phyloP scores from a whole-genome alignment of 2,888 invertebrate genomes.

The Drosophila neonasuta region DNA sequence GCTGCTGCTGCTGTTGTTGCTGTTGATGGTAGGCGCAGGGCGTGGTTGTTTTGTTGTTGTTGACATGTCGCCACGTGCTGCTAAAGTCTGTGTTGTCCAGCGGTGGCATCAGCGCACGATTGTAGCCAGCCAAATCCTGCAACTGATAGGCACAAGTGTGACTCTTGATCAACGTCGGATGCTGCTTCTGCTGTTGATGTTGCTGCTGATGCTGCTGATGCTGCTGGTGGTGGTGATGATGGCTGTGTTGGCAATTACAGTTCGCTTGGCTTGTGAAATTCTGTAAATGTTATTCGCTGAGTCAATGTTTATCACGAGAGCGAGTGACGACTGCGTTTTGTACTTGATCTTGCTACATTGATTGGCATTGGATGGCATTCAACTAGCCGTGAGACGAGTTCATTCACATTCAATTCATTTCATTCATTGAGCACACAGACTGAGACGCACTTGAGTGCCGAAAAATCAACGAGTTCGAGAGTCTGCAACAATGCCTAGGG shows the following conservation, averaged over 20 bases:
- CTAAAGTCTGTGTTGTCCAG: conserved; percentile 76
- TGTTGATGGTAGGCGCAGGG: conserved; percentile 62
- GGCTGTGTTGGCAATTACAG: conserved; percentile 65
- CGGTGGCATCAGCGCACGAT: conserved; percentile 80
- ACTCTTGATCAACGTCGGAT: conserved; percentile 67
- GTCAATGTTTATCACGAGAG: conserved; percentile 5
- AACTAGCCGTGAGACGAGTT: conserved; percentile 54
- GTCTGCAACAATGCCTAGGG: conserved; percentile 47
- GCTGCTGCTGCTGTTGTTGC: conserved; percentile 41
- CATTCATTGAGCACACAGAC: not conserved
- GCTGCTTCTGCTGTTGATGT: conserved; percentile 49
- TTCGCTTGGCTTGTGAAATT: conserved; percentile 74
- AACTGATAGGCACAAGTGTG: conserved; percentile 79
- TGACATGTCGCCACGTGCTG: conserved; percentile 64
- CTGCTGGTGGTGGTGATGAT: conserved; percentile 28
- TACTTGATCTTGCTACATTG: conserved; percentile 69
- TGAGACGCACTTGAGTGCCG: conserved; percentile 23
- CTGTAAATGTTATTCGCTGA: conserved; percentile 52
- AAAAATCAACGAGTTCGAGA: conserved; percentile 26
- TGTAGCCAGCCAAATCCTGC: conserved; percentile 76
- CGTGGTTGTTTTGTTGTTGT: conserved; percentile 57
- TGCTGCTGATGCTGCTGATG: conserved; percentile 24
- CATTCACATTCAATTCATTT: conserved; percentile 56
- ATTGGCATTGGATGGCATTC: conserved; percentile 50
- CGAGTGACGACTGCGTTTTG: conserved; percentile 40